phyloP scores from a whole-genome alignment of 2,797 vertebrate species.

The Acrocephalus scirpaceus region DNA sequence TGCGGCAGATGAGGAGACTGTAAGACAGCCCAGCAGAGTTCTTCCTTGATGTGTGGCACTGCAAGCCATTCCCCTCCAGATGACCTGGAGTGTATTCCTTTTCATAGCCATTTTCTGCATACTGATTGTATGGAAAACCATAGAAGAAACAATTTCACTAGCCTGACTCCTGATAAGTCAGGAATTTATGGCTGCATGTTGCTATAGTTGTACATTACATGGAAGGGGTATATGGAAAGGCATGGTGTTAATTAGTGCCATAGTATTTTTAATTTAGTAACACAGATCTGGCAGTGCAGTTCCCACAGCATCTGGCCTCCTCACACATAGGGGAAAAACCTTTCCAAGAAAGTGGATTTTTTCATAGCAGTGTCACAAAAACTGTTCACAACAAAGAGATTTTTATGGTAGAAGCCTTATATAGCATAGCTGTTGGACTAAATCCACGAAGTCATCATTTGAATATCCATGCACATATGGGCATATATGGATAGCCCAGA shows the following conservation, averaged over 20 bases:
- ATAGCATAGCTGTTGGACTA: not conserved
- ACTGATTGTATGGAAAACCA: not conserved
- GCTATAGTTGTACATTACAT: not conserved
- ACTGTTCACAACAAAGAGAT: not conserved
- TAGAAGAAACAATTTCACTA: not conserved
- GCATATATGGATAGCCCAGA: not conserved
- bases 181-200: not conserved
- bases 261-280: not conserved
- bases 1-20: not conserved
- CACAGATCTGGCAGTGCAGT: not conserved
- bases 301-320: not conserved
- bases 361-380: not conserved
- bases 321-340: not conserved
- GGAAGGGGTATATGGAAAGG: not conserved
- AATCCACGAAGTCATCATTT: not conserved
- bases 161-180: not conserved
- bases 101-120: not conserved
- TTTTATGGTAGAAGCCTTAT: not conserved
- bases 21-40: not conserved
- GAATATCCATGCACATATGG: not conserved
- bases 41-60: fast-evolving
- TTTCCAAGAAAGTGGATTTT: not conserved
- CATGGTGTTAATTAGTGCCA: not conserved
- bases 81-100: not conserved
- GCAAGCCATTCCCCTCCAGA: not conserved